Base-by-base conservation (phyloP, 2,888 invertebrate genomes). In the Drosophila atroscutellata region DNA sequence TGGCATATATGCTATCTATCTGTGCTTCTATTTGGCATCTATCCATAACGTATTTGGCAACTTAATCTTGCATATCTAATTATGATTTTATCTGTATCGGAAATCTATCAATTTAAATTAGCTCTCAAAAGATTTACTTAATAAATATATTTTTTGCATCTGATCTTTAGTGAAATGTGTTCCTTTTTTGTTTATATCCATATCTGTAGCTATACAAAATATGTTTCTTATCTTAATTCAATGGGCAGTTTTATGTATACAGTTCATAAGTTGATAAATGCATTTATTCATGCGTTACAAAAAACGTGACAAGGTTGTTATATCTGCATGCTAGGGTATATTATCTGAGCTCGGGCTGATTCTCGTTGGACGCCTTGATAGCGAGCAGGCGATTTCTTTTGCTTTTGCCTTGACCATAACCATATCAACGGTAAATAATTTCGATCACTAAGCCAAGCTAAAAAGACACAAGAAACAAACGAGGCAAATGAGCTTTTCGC, bases 391-490 rank as follows among this genome's bases (percentile, higher is more conserved):
- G 9, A 24, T 54, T 36, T 54, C 18, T 36, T 36, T 49, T 18
- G 49, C 26, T 64, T 50, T 75, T 68, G 75, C 66, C 72, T 77
- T 76, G 72, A 66, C 84, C 82, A 84, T 89, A 82, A 75, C 72
- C 85, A 82, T 86, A 86, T 86, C 90, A 86, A 86, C 90, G 88
- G 90, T 86, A 86, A 89, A 86, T 85, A 87, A 83, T 85, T 89
- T 85, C 83, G 76, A 89, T 77, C 88, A 72, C 74, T 76, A 59
- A 70, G 79, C 52, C 66, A 56, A 72, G 67, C 72, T 66, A 34
- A 50, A 65, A 50, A 64, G 61, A 69, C 67, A 68, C 49, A 37
- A 50, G 63, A 52, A 20, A 52, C 59, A 55, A 70, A 70, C 73
- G 68, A 65, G 69, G 50, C 74, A 81, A 84, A 84, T 86, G 79